Base-by-base conservation (phyloP, 2,113 vertebrate genomes). In the Sphaerodactylus townsendi region DNA sequence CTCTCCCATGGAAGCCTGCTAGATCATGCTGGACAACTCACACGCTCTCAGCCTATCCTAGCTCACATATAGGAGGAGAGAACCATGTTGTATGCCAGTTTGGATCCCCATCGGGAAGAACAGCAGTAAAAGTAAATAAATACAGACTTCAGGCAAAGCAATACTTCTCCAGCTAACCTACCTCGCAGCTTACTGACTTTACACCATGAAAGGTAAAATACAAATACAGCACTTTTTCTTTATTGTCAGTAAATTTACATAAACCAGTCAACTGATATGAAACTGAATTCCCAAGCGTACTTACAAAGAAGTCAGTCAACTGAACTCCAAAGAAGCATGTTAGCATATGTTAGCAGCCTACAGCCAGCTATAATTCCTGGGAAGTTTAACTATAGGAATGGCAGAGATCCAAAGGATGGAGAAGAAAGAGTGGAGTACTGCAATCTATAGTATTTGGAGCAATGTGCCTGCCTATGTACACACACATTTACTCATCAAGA, bases 311-410 rank as follows among this genome's bases (percentile, higher is more conserved):
- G 41, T 35, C 28, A 72, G 68, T 28, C 6, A 35, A 23, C n/a
- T 37, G 35, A 35, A 77, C 39, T 82, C 59, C 25, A 62, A 28
- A 25, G 59, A 62, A 62, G 25, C 59, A 11, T 71, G 53, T 59
- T 64, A 35, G 25, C 84, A 85, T 41, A 82, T 7, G 85, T 65
- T 35, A 81, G 28, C 9, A 37, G 62, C 79, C 73, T 25, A 85
- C 23, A 79, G 84, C 14, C 59, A 90, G 86, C 13, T 56, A 89
- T 92, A 68, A 81, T 88, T 74, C 85, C 90, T 87, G 82, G 1
- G 0, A 94, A 91, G 76, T 37, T 85, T 86, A 78, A 90, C 86
- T 91, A 79, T 59, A 82, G 74, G 64, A 59, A 84, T 85, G 53
- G 33, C 73, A 87, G 59, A 37, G 66, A 25, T 41, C 73, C 75